Evolutionary conservation across 53 echinoderm and acorn worm genomes (phyloP), one percentile per base, ranked within the genome.

Genomic region (Henricia sp.): DNA sequence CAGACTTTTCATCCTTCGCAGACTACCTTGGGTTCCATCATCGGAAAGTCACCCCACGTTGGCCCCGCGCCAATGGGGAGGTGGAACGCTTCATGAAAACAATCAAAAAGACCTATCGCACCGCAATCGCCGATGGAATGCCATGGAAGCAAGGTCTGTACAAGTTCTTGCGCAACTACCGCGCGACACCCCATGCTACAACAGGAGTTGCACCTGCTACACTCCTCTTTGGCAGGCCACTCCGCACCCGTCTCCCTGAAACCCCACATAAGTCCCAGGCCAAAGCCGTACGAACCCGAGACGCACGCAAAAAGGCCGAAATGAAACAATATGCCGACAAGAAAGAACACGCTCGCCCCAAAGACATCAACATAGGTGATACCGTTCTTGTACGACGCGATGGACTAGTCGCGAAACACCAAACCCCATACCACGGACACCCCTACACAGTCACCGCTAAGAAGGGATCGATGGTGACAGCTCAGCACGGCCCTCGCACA

Each of bases 21-120:
- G 30, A 78, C 1, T 89, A 92, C 53, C 35, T 89, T 0, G 93
- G 93, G 9, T 92, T 92, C 46, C 29, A 39, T 10, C 89, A 92
- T 43, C 56, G 63, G 11, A 86, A 65, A 39, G 82, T 72, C 13
- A 92, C 89, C 9, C 92, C 86, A 9, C 59, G 59, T 23, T 89
- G 92, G 88, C 88, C 88, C 6, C 84, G 86, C 58, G 92, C 85
- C 35, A 92, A n/a, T n/a, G n/a, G n/a, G n/a, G 87, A 89, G 70
- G 93, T 76, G 19, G 89, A 89, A 86, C 68, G n/a, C n/a, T n/a
- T n/a, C 29, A 82, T 88, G 85, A 69, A 52, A 33, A 88, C 73
- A 1, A 25, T 92, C 23, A 85, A 84, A 69, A 92, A 78, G 55
- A 77, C 70, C 10, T 54, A 82, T 48, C 85, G 77, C 51, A 73